Base-by-base conservation (phyloP, 2,888 invertebrate genomes). In the Megamerina dolium region DNA sequence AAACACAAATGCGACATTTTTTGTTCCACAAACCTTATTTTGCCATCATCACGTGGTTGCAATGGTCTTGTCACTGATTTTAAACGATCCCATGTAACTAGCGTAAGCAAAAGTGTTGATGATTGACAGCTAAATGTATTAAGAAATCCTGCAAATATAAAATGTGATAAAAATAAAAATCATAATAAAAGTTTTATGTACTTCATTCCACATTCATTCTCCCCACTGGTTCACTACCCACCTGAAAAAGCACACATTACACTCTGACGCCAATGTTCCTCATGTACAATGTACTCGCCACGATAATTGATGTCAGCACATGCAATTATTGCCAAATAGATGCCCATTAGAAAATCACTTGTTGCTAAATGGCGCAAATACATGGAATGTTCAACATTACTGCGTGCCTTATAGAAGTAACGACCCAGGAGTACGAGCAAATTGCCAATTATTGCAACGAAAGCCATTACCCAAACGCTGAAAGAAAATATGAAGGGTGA, bases 281-380 rank as follows among this genome's bases (percentile, higher is more conserved):
- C 78, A 57, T 78, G 70, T 12, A 69, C 63, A 21, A 81, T 72
- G 55, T 81, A 81, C 31, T 74, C 67, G 3, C 77, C 78, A 30
- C 80, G 70, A 57, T 63, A 69, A 26, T 42, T 59, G 26, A 70
- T 68, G 59, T 81, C 81, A 18, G 75, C 75, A 27, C 70, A 67
- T 4, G 79, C 81, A 45, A 81, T 79, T 26, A 76, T 67, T 45
- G 80, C 73, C 42, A 81, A 66, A 61, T 80, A 81, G 29, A 79
- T 61, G 14, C 80, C 79, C 81, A 81, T 81, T 26, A 81, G 64
- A 5, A 81, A 68, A 59, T 81, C 81, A 18, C 80, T 78, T 40
- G 78, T 66, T 1, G 79, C 78, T 53, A 81, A 68, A 57, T 81
- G 80, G 52, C 77, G 75, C 48, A 81, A 72, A 63, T 79, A 80